Evolutionary conservation across 2,888 invertebrate genomes (phyloP), one percentile per base, ranked within the genome.

Genomic region (Celastrina argiolus): DNA sequence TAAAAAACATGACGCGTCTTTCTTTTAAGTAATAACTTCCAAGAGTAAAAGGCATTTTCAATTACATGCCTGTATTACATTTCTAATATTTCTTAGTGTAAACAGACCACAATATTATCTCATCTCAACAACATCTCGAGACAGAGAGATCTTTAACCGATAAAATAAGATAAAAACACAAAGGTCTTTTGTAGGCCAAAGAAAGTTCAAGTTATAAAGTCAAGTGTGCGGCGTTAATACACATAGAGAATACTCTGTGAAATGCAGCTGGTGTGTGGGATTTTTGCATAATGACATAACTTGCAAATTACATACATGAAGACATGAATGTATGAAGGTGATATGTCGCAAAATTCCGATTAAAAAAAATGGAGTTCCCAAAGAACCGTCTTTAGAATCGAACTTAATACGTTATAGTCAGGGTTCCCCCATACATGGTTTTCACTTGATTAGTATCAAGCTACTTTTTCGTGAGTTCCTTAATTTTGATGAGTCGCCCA

Each of bases 81-180:
- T 26, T 51, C 4, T 1, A 51, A 26, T 51, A 22, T 51, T 14
- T 1, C 51, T 26, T 1, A 18, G 0, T 26, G 22, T 51, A 51
- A 51, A 26, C 51, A 51, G 26, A 51, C 51, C 22, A 51, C 12
- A 26, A 51, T 22, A 26, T 51, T 51, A 51, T 51, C 51, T 51
- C 51, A 51, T 26, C 51, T 51, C 51, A 51, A 14, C 22, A 51
- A 22, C 51, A 6, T 51, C 51, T 26, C 51, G 51, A 51, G 51
- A 51, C 51, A 45, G 45, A 51, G 31, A 59, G 59, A 34, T 59
- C 31, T 59, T 59, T 59, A 59, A 59, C 59, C 59, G 59, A 59
- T 59, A 59, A 59, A 26, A 51, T 26, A 8, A 51, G 51, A 51
- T 51, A 51, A 51, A 41, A 51, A 51, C 51, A 51, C 51, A 51